Base-by-base conservation (phyloP, 2,888 invertebrate genomes). In the Papilio elwesi region DNA sequence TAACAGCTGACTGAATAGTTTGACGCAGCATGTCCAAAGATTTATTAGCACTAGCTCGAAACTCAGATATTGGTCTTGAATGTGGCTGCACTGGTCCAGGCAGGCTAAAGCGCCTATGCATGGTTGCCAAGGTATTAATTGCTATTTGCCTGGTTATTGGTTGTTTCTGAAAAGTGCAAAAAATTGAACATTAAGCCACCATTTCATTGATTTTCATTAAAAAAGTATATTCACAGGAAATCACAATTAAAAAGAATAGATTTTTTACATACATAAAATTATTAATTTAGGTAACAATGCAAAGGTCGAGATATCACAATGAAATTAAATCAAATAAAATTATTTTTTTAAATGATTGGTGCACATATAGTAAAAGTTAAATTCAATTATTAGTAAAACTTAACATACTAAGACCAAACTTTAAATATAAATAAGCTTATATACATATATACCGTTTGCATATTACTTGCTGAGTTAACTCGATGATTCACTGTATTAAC, bases 1-100 rank as follows among this genome's bases (percentile, higher is more conserved):
- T 97, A 53, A 97, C 96, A 65, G 95, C 95, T 75, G 95, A 95
- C 88, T 97, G 97, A 82, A 97, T 92, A 78, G 96, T 97, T 86
- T 96, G 96, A 66, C 97, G 87, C 62, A 97, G 86, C 81, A 97
- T 93, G 83, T 97, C 97, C 75, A 97, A 86, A 0, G 97, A 97
- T 85, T 96, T 96, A 66, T 95, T 95, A 13, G 96, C 95, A 81
- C 95, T 96, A 6, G 96, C 95, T 78, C 94, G 88, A 78, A 94
- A 94, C 78, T 94, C 94, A 0, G 94, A 92, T 43, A 94, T 94
- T 5, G 90, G 94, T 74, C 94, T 85, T 10, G 94, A 94, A 78
- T 93, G 92, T 1, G 94, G 93, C 76, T 94, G 94, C 6, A 94
- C 91, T 26, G 94, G 93, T 4, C 95, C 95, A 75, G 95, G 95